A percentile compares a stretch with the other conserved stretches of the same genome.
Evolutionary conservation across 1,140 invertebrate species (phyloP).

Genomic region (Trialeurodes vaporariorum): DNA sequence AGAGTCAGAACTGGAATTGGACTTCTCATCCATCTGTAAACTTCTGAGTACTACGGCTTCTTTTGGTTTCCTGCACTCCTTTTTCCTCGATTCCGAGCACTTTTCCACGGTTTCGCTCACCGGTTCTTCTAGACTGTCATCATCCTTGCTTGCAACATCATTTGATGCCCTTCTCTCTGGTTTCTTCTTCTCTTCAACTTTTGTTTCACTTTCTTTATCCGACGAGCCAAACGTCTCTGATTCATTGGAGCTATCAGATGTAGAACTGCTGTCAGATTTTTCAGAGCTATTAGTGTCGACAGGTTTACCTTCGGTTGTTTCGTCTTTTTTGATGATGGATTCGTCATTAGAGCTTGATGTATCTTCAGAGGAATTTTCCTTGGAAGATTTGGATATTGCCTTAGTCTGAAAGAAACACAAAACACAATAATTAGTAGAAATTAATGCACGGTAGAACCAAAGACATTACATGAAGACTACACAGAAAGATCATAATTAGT

Average conservation of each 20-base stretch:
- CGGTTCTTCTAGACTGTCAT: not conserved
- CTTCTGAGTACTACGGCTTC: not conserved
- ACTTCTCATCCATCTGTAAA: not conserved
- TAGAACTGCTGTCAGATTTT: no score
- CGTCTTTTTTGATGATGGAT: not conserved
- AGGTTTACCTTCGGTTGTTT: not conserved
- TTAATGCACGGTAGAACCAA: no score
- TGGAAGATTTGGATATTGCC: no score
- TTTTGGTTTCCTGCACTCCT: not conserved
- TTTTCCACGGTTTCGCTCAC: not conserved
- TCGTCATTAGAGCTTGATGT: no score
- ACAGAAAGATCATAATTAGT: no score
- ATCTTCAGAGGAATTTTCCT: no score
- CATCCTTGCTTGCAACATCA: not conserved
- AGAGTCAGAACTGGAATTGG: not conserved
- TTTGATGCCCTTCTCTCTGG: not conserved
- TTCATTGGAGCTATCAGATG: no score
- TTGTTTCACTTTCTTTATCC: constrained; percentile 4
- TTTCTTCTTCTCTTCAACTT: constrained; percentile 12
- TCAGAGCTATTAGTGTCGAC: not conserved
- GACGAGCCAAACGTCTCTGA: no score
- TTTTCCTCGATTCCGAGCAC: not conserved
- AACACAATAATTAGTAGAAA: no score
- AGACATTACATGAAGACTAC: no score
- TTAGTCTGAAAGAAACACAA: no score